Evolutionary conservation across 2,113 vertebrate species (phyloP), one percentile per base, ranked within the genome.

Genomic region (Limnothrissa miodon): DNA sequence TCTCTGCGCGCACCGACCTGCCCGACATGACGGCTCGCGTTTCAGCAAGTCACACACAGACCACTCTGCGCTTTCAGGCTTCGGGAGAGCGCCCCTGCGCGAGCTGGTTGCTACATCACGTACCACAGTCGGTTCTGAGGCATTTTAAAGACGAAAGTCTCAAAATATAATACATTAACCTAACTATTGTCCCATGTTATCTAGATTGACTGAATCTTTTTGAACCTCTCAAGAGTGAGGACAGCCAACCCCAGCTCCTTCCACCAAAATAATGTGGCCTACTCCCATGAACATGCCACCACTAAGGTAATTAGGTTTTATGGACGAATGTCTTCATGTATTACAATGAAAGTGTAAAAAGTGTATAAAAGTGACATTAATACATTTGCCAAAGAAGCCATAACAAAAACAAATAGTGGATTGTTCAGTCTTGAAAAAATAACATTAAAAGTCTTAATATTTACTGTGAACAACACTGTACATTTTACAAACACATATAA

Each of bases 1-100:
- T 98, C 95, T 98, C 97, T 44, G 97, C 97, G 93, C 97, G 96
- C 92, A 98, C 97, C 93, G 97, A 98, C 94, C 97, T 95, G 92
- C 97, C 97, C 94, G 97, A 98, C 97, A 98, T 98, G 94, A 74
- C 66, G 29, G 33, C 66, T 74, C 66, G 11, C 66, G 66, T 29
- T 29, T 74, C 66, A 74, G 66, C 66, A 74, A 74, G 29, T 74
- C 66, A 36, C n/a, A 62, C 62, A 70, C 66, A 74, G 11, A 2
- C 2, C 36, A 36, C 66, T 70, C 25, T 74, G 66, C 66, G 66
- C 66, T 2, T 74, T 33, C 66, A 74, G 66, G 33, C 11, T 4
- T 7, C 13, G 33, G 29, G 66, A 74, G 66, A 74, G 66, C 66
- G 66, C 66, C 66, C 29, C 66, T 74, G 29, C 29, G 33, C 66